Percentiles rank a stretch among this genome's conserved stretches.
phyloP scores from a whole-genome alignment of 2,797 vertebrate species.

The Microchirus variegatus region DNA sequence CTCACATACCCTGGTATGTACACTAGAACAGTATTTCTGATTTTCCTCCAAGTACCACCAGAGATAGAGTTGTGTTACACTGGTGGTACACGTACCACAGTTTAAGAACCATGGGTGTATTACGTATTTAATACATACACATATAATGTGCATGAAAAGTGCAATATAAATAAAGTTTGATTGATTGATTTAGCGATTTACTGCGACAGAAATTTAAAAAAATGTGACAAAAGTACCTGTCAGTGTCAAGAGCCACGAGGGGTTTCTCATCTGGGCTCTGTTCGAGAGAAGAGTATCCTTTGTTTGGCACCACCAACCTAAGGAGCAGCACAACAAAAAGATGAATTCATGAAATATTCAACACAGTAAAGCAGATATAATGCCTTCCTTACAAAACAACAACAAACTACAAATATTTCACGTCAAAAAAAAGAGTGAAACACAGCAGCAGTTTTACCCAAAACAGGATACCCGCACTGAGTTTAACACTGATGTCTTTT shows the following conservation, averaged over 20 bases:
- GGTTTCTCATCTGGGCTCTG: conserved; percentile 99
- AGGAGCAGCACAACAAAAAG: conserved; percentile 7
- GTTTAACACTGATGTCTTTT: conserved; percentile 3
- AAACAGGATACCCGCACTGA: conserved; percentile 4
- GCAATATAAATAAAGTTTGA: too few species aligned
- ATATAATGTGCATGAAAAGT: too few species aligned
- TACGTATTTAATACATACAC: too few species aligned
- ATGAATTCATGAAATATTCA: conserved; percentile 1
- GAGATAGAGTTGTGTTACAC: too few species aligned
- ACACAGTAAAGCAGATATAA: not conserved
- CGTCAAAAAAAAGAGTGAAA: not conserved
- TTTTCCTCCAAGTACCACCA: too few species aligned
- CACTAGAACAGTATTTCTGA: too few species aligned
- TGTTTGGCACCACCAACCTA: conserved; percentile 97
- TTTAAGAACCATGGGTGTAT: too few species aligned
- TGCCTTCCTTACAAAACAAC: not conserved
- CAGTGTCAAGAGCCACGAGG: conserved; percentile 96
- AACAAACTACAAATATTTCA: not conserved
- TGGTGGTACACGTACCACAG: too few species aligned
- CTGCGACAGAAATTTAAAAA: too few species aligned
- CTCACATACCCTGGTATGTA: too few species aligned
- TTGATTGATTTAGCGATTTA: too few species aligned
- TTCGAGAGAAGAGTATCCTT: conserved; percentile 97
- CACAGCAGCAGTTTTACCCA: not conserved
- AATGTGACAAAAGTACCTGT: conserved; percentile 83